A percentile compares a stretch with the other conserved stretches of the same genome.
These are phyloP conservation scores for Oxygymnocypris stewartii DNA, from an alignment of 2,113 vertebrate genomes.

Conservation along the genomic window DNA sequence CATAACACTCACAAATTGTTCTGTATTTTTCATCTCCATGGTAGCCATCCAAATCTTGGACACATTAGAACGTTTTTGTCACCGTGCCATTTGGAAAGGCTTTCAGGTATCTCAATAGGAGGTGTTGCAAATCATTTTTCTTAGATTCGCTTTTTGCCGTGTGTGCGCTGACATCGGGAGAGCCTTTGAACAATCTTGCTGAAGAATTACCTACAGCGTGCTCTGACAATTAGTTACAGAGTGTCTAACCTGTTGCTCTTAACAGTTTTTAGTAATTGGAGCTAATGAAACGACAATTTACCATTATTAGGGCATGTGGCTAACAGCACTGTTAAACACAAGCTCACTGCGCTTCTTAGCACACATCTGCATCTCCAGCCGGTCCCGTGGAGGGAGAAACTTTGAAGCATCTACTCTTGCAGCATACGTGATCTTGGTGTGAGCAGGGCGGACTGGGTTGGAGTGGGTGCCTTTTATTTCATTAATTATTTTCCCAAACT, in stretches of 20 bases:
- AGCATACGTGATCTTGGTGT: background rate
- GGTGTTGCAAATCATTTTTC: background rate
- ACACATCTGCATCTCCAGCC: background rate
- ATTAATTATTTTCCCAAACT: conserved; percentile 2
- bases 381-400: background rate
- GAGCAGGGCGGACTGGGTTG: background rate
- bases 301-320: conserved; percentile 13
- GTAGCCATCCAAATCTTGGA: conserved; percentile 11
- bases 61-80: conserved; percentile 36
- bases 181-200: background rate
- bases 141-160: background rate
- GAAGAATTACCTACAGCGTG: background rate
- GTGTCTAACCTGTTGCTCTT: conserved; percentile 16
- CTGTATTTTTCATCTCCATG: background rate
- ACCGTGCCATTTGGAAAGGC: conserved; percentile 29
- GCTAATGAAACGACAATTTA: conserved; percentile 36
- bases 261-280: conserved; percentile 14
- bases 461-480: conserved; percentile 19
- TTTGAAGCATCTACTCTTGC: background rate
- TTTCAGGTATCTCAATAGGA: conserved; percentile 9
- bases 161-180: background rate
- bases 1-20: conserved; percentile 2
- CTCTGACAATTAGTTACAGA: conserved; percentile 6
- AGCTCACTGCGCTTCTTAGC: background rate
- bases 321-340: background rate